Evolutionary conservation across 1,140 invertebrate genomes (phyloP), one percentile per base, ranked within the genome.

Genomic region (Nebria ingens): DNA sequence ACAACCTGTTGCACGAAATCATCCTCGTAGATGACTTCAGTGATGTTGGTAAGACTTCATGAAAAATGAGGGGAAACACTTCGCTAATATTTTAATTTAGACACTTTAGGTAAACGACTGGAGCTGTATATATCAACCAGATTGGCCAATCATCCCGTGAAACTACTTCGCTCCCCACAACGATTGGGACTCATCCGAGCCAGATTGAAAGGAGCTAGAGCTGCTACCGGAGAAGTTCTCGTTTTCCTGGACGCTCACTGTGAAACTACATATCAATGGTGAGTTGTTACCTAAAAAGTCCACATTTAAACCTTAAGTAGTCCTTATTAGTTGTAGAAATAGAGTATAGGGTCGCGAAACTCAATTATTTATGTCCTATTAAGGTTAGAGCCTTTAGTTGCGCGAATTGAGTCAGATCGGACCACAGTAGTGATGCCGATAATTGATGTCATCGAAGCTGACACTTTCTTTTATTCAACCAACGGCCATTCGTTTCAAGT

Each of bases 241-340:
- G 78, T 95, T n/a, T 96, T 97, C 71, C 76, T 96, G 29, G 94
- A 97, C 74, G 91, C 93, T n/a, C 94, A 97, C 71, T 96, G 93
- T 75, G 93, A 97, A 79, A 83, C 81, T n/a, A 84, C 80, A 56
- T 64, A 75, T 51, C 78, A 84, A 64, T 94, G 90, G 91, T 45
- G 15, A 79, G 62, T 56, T n/a, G n/a, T n/a, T n/a, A n/a, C n/a
- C n/a, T n/a, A n/a, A n/a, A n/a, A n/a, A n/a, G n/a, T n/a, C n/a
- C n/a, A n/a, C n/a, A n/a, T n/a, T n/a, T n/a, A n/a, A n/a, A n/a
- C n/a, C n/a, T n/a, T n/a, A n/a, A n/a, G n/a, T n/a, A n/a, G n/a
- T n/a, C n/a, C n/a, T n/a, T n/a, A n/a, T n/a, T n/a, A n/a, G n/a
- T n/a, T n/a, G n/a, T n/a, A n/a, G n/a, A n/a, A n/a, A n/a, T n/a